Evolutionary conservation across 2,888 invertebrate genomes (phyloP).

Genomic region (Sympetrum striolatum): DNA sequence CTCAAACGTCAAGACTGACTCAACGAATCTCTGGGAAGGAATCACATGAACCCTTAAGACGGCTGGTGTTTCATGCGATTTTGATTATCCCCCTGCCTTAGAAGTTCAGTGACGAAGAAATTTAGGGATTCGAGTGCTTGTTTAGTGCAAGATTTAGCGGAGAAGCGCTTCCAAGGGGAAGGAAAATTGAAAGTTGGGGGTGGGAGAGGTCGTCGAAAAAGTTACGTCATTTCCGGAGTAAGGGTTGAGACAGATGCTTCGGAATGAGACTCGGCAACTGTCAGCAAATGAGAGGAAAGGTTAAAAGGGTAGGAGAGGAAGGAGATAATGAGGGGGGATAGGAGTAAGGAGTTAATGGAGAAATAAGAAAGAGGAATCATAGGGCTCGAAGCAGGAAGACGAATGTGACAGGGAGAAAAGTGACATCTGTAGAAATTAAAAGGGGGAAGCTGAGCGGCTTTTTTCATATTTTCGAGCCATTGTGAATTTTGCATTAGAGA

Average conservation of each 20-base stretch:
- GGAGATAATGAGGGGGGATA: neutral
- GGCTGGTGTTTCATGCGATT: too few relatives aligned
- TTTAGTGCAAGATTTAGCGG: neutral
- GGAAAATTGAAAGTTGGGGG: neutral
- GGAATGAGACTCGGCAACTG: conserved; percentile 17
- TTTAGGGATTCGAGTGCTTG: neutral
- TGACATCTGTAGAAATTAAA: neutral
- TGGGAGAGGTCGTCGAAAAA: neutral
- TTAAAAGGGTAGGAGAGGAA: neutral
- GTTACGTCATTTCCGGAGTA: conserved; percentile 34
- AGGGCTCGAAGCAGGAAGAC: neutral
- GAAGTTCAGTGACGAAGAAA: too few relatives aligned
- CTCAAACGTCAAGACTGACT: too few relatives aligned
- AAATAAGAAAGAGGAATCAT: neutral
- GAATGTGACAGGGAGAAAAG: neutral
- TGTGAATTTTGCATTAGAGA: neutral
- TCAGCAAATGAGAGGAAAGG: neutral
- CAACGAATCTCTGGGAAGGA: too few relatives aligned
- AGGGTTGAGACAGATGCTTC: conserved; percentile 17
- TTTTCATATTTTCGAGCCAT: neutral
- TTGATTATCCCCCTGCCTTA: too few relatives aligned
- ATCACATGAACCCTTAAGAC: too few relatives aligned
- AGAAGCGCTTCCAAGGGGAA: neutral
- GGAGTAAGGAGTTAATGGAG: neutral
- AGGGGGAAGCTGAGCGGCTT: neutral